A percentile compares a stretch with the other conserved stretches of the same genome.
phyloP scores from a whole-genome alignment of 2,888 invertebrate species.

The Molorchus minor region DNA sequence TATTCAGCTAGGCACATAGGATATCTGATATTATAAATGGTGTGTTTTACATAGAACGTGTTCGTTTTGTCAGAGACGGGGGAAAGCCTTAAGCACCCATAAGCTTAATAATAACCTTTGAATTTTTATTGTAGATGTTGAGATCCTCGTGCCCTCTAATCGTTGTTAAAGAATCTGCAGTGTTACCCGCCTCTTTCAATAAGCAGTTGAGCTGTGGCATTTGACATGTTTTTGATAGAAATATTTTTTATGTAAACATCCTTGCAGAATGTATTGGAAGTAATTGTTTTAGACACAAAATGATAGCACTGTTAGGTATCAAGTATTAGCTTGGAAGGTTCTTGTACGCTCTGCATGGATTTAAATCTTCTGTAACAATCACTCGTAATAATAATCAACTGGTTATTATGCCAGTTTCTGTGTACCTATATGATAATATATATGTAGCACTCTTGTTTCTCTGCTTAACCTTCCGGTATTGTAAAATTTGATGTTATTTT shows the following conservation, averaged over 20 bases:
- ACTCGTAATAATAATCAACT: conserved; percentile 44
- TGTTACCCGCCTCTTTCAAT: conserved; percentile 58
- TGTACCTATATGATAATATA: conserved; percentile 55
- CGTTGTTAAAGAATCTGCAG: conserved; percentile 54
- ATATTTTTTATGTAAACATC: conserved; percentile 56
- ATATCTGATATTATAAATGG: conserved; percentile 45
- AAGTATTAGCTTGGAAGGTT: conserved; percentile 24
- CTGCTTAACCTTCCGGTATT: conserved; percentile 59
- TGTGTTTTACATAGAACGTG: conserved; percentile 45
- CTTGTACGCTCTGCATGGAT: conserved; percentile 45
- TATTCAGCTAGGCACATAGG: conserved; percentile 56
- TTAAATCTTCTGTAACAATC: conserved; percentile 58
- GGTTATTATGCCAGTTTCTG: conserved; percentile 36
- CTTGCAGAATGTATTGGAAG: conserved; percentile 42
- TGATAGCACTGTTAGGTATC: conserved; percentile 32
- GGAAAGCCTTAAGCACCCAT: conserved; percentile 42
- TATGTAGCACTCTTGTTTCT: conserved; percentile 60
- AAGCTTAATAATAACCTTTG: conserved; percentile 51
- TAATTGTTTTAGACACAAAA: conserved; percentile 29
- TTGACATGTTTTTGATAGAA: conserved; percentile 59
- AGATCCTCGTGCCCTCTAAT: conserved; percentile 55
- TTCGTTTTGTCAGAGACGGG: conserved; percentile 42
- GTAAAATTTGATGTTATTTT: conserved; percentile 26
- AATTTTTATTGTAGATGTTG: conserved; percentile 57
- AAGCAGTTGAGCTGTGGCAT: conserved; percentile 60